phyloP scores from a whole-genome alignment of 2,113 vertebrate genomes.

The Hypanus sabinus region DNA sequence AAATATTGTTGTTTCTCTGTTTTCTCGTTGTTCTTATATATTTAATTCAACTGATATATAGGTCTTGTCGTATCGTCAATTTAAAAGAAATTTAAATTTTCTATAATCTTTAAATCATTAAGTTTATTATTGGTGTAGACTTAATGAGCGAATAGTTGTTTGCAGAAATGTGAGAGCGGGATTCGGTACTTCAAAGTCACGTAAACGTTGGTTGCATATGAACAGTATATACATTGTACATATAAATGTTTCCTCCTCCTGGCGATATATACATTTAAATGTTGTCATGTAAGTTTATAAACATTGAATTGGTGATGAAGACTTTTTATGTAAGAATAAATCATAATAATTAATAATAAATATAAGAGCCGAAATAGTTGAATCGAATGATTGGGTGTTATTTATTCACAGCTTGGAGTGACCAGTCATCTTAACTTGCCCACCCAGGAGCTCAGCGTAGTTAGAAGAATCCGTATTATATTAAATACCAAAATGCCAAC shows the following conservation, averaged over 20 bases:
- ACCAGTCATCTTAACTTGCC: neutral
- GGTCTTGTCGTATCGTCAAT: neutral
- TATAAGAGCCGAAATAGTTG: neutral
- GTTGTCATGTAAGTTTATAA: neutral
- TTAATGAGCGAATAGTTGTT: neutral
- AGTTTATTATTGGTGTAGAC: neutral
- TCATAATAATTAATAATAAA: neutral
- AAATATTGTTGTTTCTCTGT: neutral
- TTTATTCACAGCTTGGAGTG: neutral
- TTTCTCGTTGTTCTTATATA: neutral
- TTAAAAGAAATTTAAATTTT: neutral
- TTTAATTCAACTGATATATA: neutral
- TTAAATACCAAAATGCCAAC: slow-evolving; percentile 32
- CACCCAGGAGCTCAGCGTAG: slow-evolving; percentile 14
- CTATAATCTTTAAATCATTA: neutral
- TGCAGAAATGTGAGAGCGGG: neutral
- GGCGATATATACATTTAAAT: neutral
- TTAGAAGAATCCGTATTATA: neutral
- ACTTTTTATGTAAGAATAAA: neutral
- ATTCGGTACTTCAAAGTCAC: neutral
- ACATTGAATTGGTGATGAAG: neutral
- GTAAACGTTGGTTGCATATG: too few relatives aligned
- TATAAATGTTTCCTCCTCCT: neutral
- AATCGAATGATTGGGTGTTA: neutral
- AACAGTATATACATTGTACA: neutral